These are phyloP conservation scores for Cercopithecus neglectus DNA, from an alignment of 2,797 vertebrate species.

Conservation along the genomic window DNA sequence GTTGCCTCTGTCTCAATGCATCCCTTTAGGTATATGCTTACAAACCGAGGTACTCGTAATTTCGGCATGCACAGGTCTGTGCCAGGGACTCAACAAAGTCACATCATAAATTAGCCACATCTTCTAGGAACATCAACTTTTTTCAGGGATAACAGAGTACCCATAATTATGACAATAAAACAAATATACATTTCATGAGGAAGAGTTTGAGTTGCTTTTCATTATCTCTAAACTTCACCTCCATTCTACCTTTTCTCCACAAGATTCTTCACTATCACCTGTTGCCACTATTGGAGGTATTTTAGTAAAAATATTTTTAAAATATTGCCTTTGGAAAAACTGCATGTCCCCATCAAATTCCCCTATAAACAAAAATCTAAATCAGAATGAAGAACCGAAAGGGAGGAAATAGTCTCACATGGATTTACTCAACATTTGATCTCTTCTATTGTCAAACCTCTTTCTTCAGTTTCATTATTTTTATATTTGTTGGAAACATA, in stretches of 20 bases:
- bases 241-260: background rate
- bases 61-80: background rate
- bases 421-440: background rate
- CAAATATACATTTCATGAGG: background rate
- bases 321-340: background rate
- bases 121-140: background rate
- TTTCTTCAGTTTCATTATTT: background rate
- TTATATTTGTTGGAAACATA: background rate
- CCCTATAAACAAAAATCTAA: background rate
- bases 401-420: background rate
- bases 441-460: background rate
- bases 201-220: background rate
- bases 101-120: background rate
- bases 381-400: background rate
- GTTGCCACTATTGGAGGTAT: background rate
- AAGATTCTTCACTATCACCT: background rate
- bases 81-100: background rate
- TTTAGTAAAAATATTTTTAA: background rate
- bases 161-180: background rate
- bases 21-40: background rate
- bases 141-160: background rate
- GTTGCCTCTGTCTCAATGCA: background rate
- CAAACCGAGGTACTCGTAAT: background rate
- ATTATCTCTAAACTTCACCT: background rate
- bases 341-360: background rate